These are phyloP conservation scores for Crematogaster levior DNA, from an alignment of 2,888 invertebrate genomes.

Conservation along the genomic window DNA sequence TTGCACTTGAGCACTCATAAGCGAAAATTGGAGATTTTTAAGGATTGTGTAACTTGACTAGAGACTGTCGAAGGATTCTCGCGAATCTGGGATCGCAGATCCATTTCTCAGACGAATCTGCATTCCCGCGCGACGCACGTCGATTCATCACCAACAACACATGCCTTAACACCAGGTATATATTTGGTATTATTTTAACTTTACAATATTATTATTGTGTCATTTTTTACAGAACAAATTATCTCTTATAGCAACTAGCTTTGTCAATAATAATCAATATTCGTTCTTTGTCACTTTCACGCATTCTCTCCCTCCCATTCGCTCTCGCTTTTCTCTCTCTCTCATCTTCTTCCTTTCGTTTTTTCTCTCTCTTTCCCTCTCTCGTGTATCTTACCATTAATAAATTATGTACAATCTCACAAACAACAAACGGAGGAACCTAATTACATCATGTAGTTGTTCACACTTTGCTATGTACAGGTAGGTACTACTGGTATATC, in stretches of 20 bases:
- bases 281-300: conserved; percentile 68
- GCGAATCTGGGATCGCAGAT: not conserved
- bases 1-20: conserved; percentile 67
- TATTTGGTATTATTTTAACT: conserved; percentile 84
- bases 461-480: conserved; percentile 85
- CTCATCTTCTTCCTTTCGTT: conserved; percentile 55
- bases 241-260: conserved; percentile 81
- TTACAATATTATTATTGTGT: conserved; percentile 83
- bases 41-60: conserved; percentile 1
- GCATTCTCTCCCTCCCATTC: conserved; percentile 58
- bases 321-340: conserved; percentile 62
- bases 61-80: not conserved
- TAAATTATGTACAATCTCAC: conserved; percentile 86
- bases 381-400: conserved; percentile 81
- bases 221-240: conserved; percentile 82
- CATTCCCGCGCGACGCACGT: conserved; percentile 1
- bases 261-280: conserved; percentile 82
- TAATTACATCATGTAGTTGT: conserved; percentile 85
- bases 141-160: conserved; percentile 59
- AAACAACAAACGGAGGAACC: conserved; percentile 86
- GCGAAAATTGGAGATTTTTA: not conserved
- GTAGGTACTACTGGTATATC: conserved; percentile 84
- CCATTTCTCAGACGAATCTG: not conserved
- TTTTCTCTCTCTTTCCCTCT: conserved; percentile 43
- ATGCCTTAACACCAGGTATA: conserved; percentile 84